phyloP scores from a whole-genome alignment of 2,888 invertebrate genomes.

The Leptopilina drosophilae region DNA sequence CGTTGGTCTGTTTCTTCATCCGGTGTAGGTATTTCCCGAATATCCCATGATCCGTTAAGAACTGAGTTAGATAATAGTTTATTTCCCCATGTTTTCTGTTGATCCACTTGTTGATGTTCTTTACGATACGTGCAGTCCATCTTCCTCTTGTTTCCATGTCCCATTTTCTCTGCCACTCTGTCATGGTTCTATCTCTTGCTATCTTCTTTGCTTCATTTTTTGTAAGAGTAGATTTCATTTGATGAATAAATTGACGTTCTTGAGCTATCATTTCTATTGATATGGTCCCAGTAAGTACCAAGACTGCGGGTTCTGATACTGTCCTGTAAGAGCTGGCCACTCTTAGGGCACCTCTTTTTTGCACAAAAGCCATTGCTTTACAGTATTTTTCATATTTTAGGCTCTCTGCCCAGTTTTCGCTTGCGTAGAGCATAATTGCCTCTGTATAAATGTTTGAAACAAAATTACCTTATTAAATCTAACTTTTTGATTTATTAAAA shows the following conservation, averaged over 20 bases:
- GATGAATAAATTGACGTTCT: neutral
- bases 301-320: neutral
- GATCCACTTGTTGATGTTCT: conserved; percentile 25
- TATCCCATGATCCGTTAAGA: conserved; percentile 51
- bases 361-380: neutral
- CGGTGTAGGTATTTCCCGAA: conserved; percentile 47
- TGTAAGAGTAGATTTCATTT: neutral
- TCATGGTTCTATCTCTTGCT: neutral
- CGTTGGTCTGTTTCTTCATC: neutral
- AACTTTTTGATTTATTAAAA: too few species aligned
- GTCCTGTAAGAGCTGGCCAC: neutral
- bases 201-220: neutral
- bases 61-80: conserved; percentile 51
- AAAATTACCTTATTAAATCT: too few species aligned
- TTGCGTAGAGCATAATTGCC: neutral
- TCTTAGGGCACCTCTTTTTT: neutral
- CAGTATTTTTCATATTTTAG: neutral
- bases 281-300: neutral
- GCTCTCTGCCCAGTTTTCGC: neutral
- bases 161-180: conserved; percentile 28
- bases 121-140: conserved; percentile 16
- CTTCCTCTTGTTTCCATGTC: conserved; percentile 9
- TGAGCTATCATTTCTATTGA: neutral
- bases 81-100: conserved; percentile 25
- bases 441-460: neutral